Percentiles rank a stretch among this genome's conserved stretches.
phyloP scores from a whole-genome alignment of 2,797 vertebrate species.

The Rhinogobio ventralis region DNA sequence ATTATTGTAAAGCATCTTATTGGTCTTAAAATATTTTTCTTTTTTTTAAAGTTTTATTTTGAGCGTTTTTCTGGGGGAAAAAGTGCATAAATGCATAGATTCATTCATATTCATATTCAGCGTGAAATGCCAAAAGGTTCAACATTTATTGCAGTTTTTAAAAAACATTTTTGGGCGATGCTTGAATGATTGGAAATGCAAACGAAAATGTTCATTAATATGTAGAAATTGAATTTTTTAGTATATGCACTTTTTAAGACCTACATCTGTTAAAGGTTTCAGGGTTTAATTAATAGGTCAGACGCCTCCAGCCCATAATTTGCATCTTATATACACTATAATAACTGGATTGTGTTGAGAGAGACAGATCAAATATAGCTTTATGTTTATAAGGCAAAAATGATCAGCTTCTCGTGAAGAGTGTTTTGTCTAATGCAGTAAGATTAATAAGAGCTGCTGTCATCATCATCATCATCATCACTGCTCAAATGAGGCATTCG shows the following conservation, averaged over 20 bases:
- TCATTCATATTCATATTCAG: not conserved
- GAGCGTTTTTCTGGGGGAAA: no score
- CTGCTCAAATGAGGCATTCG: constrained; percentile 59
- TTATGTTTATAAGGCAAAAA: not conserved
- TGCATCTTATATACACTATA: not conserved
- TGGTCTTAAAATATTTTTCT: not conserved
- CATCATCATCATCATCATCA: constrained; percentile 44
- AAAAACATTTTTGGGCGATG: not conserved
- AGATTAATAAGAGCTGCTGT: constrained; percentile 26
- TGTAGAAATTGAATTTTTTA: not conserved
- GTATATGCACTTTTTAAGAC: no score
- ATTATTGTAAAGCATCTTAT: not conserved
- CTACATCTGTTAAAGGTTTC: not conserved
- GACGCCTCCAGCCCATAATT: not conserved
- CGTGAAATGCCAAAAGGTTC: not conserved
- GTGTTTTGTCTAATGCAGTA: not conserved
- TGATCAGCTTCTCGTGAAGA: not conserved
- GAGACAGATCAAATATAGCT: no score
- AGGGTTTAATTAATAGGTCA: not conserved
- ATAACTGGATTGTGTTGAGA: constrained; percentile 20
- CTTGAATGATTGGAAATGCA: not conserved
- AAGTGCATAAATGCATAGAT: not conserved
- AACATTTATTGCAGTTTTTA: not conserved
- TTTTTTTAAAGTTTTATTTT: not conserved
- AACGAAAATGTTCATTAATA: not conserved